A percentile compares a stretch with the other conserved stretches of the same genome.
Conservation (phyloP, 1,140 invertebrate genomes). For the Drepana arcuata region DNA sequence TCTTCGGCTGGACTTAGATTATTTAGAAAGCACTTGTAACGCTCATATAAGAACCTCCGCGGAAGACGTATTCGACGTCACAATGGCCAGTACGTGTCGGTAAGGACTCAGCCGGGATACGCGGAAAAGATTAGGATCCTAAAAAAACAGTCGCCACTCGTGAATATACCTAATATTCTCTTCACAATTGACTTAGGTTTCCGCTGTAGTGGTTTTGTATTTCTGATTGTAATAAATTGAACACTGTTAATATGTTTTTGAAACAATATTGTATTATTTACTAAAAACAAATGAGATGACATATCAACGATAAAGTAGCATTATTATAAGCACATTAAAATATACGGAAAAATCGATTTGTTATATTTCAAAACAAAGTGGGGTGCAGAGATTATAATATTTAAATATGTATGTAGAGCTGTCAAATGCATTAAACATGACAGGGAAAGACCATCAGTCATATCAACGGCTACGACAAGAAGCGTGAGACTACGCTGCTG, state of each 20-base stretch:
- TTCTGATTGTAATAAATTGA: slow-evolving; percentile 9
- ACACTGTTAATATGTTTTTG: slow-evolving; percentile 3
- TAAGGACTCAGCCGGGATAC: slow-evolving; percentile 50
- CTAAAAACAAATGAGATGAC: too few species aligned
- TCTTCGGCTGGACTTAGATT: slow-evolving; percentile 73
- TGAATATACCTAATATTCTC: slow-evolving; percentile 55
- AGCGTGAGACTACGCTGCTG: slow-evolving; percentile 55
- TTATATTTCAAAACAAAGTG: slow-evolving; percentile 10
- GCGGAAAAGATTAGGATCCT: slow-evolving; percentile 65
- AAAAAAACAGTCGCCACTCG: slow-evolving; percentile 65
- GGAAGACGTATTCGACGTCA: slow-evolving; percentile 67
- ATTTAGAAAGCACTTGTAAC: slow-evolving; percentile 75
- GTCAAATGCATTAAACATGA: slow-evolving; percentile 64
- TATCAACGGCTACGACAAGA: slow-evolving; percentile 38
- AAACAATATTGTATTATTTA: not conserved
- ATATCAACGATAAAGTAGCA: too few species aligned
- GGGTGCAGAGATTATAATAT: slow-evolving; percentile 26
- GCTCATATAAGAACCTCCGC: slow-evolving; percentile 72
- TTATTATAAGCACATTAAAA: too few species aligned
- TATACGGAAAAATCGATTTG: too few species aligned
- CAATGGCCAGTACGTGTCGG: slow-evolving; percentile 67
- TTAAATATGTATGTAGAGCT: slow-evolving; percentile 42
- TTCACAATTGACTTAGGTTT: slow-evolving; percentile 33
- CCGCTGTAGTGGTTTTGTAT: slow-evolving; percentile 16
- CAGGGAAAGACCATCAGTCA: slow-evolving; percentile 62